A percentile compares a stretch with the other conserved stretches of the same genome.
Evolutionary conservation across 2,113 vertebrate genomes (phyloP).

Genomic region (Gila orcuttii): DNA sequence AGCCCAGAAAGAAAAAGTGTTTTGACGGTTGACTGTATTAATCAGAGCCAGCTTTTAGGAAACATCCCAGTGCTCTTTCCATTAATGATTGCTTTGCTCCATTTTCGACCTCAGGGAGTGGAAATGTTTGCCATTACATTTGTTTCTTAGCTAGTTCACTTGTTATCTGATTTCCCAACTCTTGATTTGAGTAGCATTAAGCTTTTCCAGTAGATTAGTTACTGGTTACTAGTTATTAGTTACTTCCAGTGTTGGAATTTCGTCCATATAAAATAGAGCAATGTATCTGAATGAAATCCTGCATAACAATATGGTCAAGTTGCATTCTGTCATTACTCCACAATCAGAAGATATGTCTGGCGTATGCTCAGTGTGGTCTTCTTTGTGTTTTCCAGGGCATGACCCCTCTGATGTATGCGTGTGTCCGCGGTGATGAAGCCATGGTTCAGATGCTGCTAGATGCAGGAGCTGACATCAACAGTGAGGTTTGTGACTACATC

Average conservation of each 20-base stretch:
- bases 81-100: conserved; percentile 48
- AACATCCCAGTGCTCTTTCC: conserved; percentile 34
- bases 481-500: conserved; percentile 84
- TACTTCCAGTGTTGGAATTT: background rate
- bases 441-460: conserved; percentile 99
- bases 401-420: conserved; percentile 99
- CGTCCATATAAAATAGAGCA: background rate
- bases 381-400: conserved; percentile 82
- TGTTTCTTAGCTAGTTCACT: conserved; percentile 37
- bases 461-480: conserved; percentile 96
- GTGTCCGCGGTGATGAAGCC: conserved; percentile 95
- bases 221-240: too few relatives aligned
- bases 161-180: conserved; percentile 46
- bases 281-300: background rate
- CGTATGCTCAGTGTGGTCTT: background rate
- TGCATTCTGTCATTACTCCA: background rate
- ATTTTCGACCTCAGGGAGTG: conserved; percentile 35
- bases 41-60: conserved; percentile 33
- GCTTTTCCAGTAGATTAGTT: background rate
- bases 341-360: background rate
- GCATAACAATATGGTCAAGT: background rate
- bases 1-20: background rate
- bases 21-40: conserved; percentile 38
- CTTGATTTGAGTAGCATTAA: conserved; percentile 22
- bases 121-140: conserved; percentile 38